phyloP scores from a whole-genome alignment of 2,797 vertebrate genomes.

The Leptatherina wallacei region DNA sequence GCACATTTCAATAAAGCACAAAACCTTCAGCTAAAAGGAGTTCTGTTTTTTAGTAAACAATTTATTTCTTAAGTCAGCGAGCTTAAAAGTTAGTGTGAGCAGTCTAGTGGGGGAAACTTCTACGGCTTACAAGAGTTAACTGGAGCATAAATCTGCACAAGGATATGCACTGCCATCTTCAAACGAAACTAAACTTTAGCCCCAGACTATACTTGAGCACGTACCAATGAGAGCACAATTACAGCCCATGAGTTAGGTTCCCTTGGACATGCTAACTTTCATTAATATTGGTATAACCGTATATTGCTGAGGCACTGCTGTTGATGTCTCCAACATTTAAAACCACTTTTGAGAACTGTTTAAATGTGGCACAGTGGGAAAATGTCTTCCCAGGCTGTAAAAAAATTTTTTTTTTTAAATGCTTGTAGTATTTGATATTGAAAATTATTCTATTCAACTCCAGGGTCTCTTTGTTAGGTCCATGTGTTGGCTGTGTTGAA shows the following conservation, averaged over 20 bases:
- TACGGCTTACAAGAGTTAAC: not conserved
- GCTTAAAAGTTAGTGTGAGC: slow-evolving; percentile 1
- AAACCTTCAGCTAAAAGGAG: slow-evolving; percentile 44
- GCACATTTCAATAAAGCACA: slow-evolving; percentile 69
- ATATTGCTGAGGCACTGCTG: slow-evolving; percentile 14
- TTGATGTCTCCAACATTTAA: slow-evolving; percentile 16
- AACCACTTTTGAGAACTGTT: not conserved
- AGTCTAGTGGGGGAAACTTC: slow-evolving; percentile 2
- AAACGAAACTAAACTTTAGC: slow-evolving; percentile 12
- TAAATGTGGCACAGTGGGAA: slow-evolving; percentile 8
- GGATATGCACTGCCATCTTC: slow-evolving; percentile 26
- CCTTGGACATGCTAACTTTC: not conserved
- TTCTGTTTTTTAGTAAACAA: slow-evolving; percentile 7
- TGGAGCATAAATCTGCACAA: slow-evolving; percentile 24
- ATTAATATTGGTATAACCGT: not conserved
- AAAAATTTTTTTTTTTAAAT: too few species aligned
- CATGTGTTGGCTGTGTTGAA: slow-evolving; percentile 50
- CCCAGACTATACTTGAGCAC: slow-evolving; percentile 5
- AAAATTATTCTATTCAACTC: slow-evolving; percentile 54
- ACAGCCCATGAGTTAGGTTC: slow-evolving; percentile 5
- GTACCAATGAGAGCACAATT: slow-evolving; percentile 38
- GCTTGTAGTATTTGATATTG: slow-evolving; percentile 4
- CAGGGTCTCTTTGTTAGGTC: slow-evolving; percentile 71
- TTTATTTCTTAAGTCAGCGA: slow-evolving; percentile 11
- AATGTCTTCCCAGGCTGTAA: not conserved